Conservation (phyloP, 2,797 vertebrate genomes). For the Ispidina picta region DNA sequence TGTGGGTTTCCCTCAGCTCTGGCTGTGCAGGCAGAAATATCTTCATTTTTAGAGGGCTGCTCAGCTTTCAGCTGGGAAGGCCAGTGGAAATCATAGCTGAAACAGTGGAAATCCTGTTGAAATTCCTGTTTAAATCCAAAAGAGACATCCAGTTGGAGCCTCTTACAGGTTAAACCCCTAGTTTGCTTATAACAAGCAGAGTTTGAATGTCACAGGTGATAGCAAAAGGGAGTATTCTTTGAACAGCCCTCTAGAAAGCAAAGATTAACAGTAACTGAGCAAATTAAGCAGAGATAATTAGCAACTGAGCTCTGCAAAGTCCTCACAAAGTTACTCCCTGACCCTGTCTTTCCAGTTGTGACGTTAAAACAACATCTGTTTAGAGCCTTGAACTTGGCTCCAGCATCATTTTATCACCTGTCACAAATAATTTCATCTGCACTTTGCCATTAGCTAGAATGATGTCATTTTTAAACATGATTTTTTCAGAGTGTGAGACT, state of each 20-base stretch:
- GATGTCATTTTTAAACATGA: not conserved
- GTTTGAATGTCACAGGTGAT: not conserved
- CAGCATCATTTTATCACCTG: not conserved
- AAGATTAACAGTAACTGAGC: not conserved
- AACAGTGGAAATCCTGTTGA: not conserved
- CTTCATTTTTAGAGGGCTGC: no score
- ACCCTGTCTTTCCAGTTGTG: not conserved
- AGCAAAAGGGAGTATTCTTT: not conserved
- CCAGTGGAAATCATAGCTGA: not conserved
- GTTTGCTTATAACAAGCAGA: not conserved
- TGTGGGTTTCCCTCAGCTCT: no score
- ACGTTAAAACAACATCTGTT: not conserved
- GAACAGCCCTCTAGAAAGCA: not conserved
- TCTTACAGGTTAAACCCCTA: rapidly evolving
- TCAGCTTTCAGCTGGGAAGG: no score
- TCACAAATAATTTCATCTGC: not conserved
- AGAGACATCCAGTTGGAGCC: not conserved
- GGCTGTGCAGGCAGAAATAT: no score
- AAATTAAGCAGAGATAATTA: not conserved
- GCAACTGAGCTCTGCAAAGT: not conserved
- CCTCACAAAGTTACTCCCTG: not conserved
- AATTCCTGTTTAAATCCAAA: not conserved
- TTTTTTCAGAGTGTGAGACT: not conserved
- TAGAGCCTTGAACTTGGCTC: not conserved
- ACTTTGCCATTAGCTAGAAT: not conserved